A percentile compares a stretch with the other conserved stretches of the same genome.
phyloP scores from a whole-genome alignment of 2,888 invertebrate genomes.

The Acronicta psi region DNA sequence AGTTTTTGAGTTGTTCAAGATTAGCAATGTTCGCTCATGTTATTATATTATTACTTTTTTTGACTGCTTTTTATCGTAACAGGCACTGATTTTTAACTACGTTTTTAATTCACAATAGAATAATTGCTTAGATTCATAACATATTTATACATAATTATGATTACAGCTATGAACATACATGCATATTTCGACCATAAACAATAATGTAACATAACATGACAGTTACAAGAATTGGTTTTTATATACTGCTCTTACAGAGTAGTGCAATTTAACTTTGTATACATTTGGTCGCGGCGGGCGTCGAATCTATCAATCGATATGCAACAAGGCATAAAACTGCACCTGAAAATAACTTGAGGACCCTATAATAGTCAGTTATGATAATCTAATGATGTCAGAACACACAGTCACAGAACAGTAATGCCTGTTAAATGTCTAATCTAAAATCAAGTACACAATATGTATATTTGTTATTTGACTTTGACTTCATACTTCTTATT shows the following conservation, averaged over 20 bases:
- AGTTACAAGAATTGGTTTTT: too few relatives aligned
- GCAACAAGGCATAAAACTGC: too few relatives aligned
- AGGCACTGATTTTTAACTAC: constrained; percentile 5
- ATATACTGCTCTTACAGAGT: too few relatives aligned
- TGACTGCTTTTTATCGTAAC: constrained; percentile 28
- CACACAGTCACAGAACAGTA: not conserved
- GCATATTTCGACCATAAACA: constrained; percentile 5
- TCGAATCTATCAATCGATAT: too few relatives aligned
- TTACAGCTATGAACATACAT: constrained; percentile 1
- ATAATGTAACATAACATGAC: too few relatives aligned
- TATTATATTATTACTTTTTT: constrained; percentile 29
- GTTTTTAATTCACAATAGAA: constrained; percentile 12
- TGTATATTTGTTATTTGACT: not conserved
- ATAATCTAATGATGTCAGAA: not conserved
- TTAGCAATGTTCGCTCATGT: constrained; percentile 20
- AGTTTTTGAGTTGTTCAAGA: constrained; percentile 33
- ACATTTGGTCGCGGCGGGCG: too few relatives aligned
- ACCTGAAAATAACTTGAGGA: too few relatives aligned
- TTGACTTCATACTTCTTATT: not conserved
- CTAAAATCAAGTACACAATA: not conserved
- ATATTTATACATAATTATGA: constrained; percentile 1
- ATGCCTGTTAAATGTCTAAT: constrained; percentile 9
- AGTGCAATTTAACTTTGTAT: too few relatives aligned
- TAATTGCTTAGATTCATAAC: constrained; percentile 1
- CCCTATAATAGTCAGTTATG: not conserved